Base-by-base conservation (phyloP, 2,888 invertebrate genomes). In the Gibbula magus region DNA sequence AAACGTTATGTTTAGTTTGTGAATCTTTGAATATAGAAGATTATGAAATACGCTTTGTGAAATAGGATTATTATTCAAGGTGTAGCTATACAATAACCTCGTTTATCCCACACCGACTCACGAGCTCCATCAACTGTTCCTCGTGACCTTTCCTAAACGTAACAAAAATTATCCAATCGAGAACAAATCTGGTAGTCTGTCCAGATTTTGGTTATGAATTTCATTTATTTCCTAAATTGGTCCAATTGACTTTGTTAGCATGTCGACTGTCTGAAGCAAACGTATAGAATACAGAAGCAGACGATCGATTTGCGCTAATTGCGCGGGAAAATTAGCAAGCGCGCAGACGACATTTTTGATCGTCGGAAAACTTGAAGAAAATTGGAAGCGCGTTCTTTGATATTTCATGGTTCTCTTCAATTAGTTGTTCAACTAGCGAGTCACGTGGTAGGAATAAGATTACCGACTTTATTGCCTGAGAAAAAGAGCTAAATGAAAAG, bases 301-400 rank as follows among this genome's bases (percentile, higher is more conserved):
- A 29, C 54, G 39, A 83, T 83, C 81, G 82, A 83, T 81, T 53
- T 39, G 56, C 52, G 51, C 66, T 81, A 84, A 83, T 84, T 83
- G 81, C 80, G 82, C 83, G 79, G 80, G 78, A 81, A 78, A 79
- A 77, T 74, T 70, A 77, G 75, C 79, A 20, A 54, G 73, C 51
- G 54, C 32, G 76, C 75, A 53, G 75, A 53, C 66, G 67, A 77
- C 70, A 25, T 51, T 51, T 35, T 51, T 74, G 74, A 39, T 51
- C 51, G 51, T 13, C 7, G 39, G 29, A 45, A 51, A 51, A 51
- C 74, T 39, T 51, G 51, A 39, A 45, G 35, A 51, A 74, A 74
- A 74, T 74, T 74, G 51, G 45, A 74, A 51, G 52, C 20, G 20
- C 77, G 56, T 29, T 39, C 77, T 45, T 76, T 61, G 54, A 39